These are phyloP conservation scores for Tipula unca DNA, from an alignment of 2,888 invertebrate species.

Conservation along the genomic window DNA sequence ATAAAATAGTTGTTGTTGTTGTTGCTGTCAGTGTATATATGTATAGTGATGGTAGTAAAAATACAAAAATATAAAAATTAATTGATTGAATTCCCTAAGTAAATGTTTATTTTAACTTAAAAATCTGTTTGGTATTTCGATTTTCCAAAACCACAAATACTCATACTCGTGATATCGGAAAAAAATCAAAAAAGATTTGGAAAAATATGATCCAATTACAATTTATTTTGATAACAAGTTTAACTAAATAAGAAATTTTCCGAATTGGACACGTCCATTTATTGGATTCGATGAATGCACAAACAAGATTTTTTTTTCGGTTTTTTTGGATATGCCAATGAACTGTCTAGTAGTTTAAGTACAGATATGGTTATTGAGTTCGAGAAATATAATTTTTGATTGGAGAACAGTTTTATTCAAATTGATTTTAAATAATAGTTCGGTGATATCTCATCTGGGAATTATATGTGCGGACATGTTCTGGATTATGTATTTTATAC, in stretches of 20 bases:
- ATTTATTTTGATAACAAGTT: neutral
- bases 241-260: neutral
- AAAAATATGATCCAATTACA: neutral
- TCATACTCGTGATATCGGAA: neutral
- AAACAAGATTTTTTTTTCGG: neutral
- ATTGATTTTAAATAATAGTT: too few species aligned
- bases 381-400: too few species aligned
- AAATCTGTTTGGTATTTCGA: neutral
- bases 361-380: too few species aligned
- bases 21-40: too few species aligned
- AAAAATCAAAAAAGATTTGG: neutral
- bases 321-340: neutral
- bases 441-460: too few species aligned
- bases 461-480: too few species aligned
- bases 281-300: neutral
- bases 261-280: neutral
- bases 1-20: neutral
- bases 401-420: too few species aligned
- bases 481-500: too few species aligned
- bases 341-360: neutral
- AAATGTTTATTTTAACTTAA: neutral
- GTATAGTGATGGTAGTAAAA: neutral
- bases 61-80: neutral
- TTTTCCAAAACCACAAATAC: neutral
- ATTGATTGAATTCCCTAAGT: neutral